These are phyloP conservation scores for Zophobas atratus DNA, from an alignment of 1,140 invertebrate genomes.

Conservation along the genomic window DNA sequence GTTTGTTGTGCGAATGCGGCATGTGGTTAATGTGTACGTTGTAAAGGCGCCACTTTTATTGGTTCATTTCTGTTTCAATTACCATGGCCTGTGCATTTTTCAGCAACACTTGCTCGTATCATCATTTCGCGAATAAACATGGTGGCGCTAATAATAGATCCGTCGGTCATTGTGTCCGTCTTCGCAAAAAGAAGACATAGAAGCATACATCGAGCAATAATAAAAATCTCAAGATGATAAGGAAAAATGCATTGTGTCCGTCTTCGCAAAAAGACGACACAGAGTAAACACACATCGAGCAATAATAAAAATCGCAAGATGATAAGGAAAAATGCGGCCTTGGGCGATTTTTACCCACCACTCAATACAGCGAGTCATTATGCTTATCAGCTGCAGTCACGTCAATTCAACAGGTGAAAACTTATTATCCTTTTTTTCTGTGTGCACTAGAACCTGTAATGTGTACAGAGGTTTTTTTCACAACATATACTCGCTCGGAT, in stretches of 20 bases:
- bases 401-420: conserved; percentile 50
- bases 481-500: conserved; percentile 31
- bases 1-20: conserved; percentile 36
- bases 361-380: conserved; percentile 44
- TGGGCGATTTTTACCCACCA: conserved; percentile 15
- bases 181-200: conserved; percentile 18
- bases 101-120: conserved; percentile 26
- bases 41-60: conserved; percentile 42
- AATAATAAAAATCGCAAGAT: conserved; percentile 19
- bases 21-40: conserved; percentile 35
- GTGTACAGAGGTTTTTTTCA: conserved; percentile 40
- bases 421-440: conserved; percentile 45
- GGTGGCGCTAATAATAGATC: conserved; percentile 27
- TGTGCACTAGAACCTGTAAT: conserved; percentile 45
- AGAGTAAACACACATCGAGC: conserved; percentile 29
- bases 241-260: conserved; percentile 8
- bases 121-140: conserved; percentile 36
- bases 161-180: conserved; percentile 21
- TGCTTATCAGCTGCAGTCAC: conserved; percentile 45
- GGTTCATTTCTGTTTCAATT: conserved; percentile 43
- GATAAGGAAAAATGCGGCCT: not conserved
- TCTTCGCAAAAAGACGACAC: conserved; percentile 10
- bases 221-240: too few relatives aligned
- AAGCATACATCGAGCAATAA: too few relatives aligned
- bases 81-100: conserved; percentile 9